Base-by-base conservation (phyloP, 2,113 vertebrate genomes). In the pig (Sus scrofa) region DNA sequence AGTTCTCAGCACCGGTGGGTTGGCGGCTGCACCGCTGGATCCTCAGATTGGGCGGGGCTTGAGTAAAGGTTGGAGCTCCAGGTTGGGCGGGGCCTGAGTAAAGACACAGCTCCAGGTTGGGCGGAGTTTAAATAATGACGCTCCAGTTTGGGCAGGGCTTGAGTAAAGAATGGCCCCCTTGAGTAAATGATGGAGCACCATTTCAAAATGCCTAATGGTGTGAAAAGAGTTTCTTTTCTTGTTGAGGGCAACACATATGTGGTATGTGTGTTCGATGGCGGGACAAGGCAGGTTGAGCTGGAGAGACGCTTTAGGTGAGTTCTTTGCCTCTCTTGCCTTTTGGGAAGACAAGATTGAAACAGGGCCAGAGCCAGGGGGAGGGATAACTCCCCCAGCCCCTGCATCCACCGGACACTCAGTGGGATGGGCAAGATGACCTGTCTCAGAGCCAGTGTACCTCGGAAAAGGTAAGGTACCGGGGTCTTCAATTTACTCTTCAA, bases 31-130 rank as follows among this genome's bases (percentile, higher is more conserved):
- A 86, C 96, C 68, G 63, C 82, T 1, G 54, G 18, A 93, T 70
- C 96, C 65, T 92, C 84, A 37, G 68, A 89, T 84, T 86, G 96
- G 67, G 44, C 2, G 75, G 86, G 86, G n/a, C 94, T 91, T 89
- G 95, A 71, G 77, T 74, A 92, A 85, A 86, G 6, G 16, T 10
- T 2, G 58, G 37, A 2, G 44, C 37, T 81, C 18, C 22, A n/a
- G 37, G 39, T 27, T 30, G 71, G 39, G 44, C 0, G 39, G 62
- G 15, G 39, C 18, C 54, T n/a, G 50, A 78, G 75, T 52, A n/a
- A 13, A n/a, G 20, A 30, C 7, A 7, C 5, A 44, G 44, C 67
- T 91, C 81, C n/a, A 70, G 92, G 77, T 87, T 87, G 96, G 68
- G 39, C 7, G 74, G 84, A 81, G 27, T 93, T 91, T 88, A 93